Evolutionary conservation across 2,888 invertebrate genomes (phyloP).

Genomic region (Baronia brevicornis): DNA sequence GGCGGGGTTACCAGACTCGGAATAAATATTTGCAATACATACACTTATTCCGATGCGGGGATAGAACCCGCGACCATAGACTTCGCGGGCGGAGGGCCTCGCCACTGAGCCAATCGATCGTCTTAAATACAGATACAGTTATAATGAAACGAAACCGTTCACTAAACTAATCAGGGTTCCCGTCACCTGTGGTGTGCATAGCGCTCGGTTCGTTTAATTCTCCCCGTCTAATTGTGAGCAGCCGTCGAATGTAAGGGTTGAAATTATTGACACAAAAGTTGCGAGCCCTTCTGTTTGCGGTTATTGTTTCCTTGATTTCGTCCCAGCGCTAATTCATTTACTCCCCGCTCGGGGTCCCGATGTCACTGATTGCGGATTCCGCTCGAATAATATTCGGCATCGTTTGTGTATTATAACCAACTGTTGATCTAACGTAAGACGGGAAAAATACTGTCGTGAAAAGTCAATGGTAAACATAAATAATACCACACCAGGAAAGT

Average conservation of each 20-base stretch:
- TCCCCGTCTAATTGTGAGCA: slow-evolving; percentile 41
- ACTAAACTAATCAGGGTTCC: slow-evolving; percentile 3
- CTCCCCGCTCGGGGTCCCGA: slow-evolving; percentile 31
- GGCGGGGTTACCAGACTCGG: no score
- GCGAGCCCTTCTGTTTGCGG: slow-evolving; percentile 61
- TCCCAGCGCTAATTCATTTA: slow-evolving; percentile 60
- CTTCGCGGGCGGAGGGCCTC: no score
- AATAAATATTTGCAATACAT: no score
- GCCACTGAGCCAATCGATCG: no score
- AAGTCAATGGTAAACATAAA: no score
- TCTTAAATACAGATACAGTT: no score
- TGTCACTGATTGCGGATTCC: slow-evolving; percentile 34
- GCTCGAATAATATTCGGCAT: slow-evolving; percentile 18
- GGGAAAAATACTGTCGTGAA: no score
- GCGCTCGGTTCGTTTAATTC: slow-evolving; percentile 16
- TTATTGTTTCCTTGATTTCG: slow-evolving; percentile 68
- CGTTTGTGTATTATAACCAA: slow-evolving; percentile 19
- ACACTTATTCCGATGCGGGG: no score
- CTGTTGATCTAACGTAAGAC: slow-evolving; percentile 6
- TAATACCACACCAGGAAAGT: slow-evolving; percentile 3
- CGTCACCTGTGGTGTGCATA: no score
- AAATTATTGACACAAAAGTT: slow-evolving; percentile 58
- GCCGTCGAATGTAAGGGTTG: slow-evolving; percentile 50
- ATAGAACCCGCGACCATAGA: no score
- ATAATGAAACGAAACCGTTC: slow-evolving; percentile 1